These are phyloP conservation scores for Malurus splendens DNA, from an alignment of 2,797 vertebrate genomes.

Conservation along the genomic window DNA sequence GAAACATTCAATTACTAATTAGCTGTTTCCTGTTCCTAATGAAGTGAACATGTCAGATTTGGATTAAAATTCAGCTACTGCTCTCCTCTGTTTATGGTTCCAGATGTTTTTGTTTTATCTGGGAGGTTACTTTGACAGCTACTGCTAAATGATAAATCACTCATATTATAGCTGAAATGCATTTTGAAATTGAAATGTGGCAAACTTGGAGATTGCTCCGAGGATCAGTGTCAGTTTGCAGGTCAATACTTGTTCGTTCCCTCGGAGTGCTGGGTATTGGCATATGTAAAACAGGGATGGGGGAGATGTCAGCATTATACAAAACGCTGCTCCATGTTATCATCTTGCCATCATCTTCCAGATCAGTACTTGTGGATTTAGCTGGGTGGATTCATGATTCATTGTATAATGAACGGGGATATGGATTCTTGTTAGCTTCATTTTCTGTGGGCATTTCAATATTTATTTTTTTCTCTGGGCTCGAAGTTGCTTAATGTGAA, in stretches of 20 bases:
- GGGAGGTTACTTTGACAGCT: conserved; percentile 77
- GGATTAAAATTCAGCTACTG: conserved; percentile 80
- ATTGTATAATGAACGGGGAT: conserved; percentile 30
- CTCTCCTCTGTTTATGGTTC: conserved; percentile 75
- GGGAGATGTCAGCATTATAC: conserved; percentile 44
- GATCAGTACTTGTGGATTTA: conserved; percentile 18
- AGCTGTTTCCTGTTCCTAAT: conserved; percentile 77
- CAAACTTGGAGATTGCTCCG: conserved; percentile 66
- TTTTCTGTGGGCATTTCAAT: conserved; percentile 22
- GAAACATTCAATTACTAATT: conserved; percentile 77
- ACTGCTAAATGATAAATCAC: conserved; percentile 82
- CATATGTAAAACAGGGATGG: conserved; percentile 58
- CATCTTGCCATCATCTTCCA: conserved; percentile 44
- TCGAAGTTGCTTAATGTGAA: conserved; percentile 21
- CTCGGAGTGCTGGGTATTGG: conserved; percentile 37
- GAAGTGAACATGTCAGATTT: conserved; percentile 70
- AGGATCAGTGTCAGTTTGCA: conserved; percentile 64
- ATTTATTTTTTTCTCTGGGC: conserved; percentile 30
- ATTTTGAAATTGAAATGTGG: conserved; percentile 79
- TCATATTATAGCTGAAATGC: conserved; percentile 76
- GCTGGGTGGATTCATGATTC: conserved; percentile 20
- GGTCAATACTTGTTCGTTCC: conserved; percentile 60
- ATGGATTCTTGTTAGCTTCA: conserved; percentile 26
- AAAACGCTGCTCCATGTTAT: conserved; percentile 35
- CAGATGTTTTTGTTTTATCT: conserved; percentile 86